These are phyloP conservation scores for Hyles vespertilio DNA, from an alignment of 1,140 invertebrate genomes.

Conservation along the genomic window DNA sequence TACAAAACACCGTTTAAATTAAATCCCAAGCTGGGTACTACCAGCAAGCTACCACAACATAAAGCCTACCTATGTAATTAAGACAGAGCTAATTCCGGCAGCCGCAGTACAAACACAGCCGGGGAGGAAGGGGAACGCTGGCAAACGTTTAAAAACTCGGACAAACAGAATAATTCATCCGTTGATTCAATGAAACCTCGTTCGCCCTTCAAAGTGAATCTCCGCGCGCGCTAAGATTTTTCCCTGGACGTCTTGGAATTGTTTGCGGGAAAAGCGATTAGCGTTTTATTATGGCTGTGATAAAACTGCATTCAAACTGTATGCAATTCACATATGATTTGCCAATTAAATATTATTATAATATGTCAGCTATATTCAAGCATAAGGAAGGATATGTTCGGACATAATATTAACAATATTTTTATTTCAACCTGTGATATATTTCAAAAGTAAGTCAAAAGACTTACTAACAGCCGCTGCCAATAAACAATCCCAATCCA, in stretches of 20 bases:
- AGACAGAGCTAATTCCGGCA: constrained; percentile 17
- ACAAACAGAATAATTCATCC: constrained; percentile 70
- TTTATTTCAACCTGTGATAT: too few species aligned
- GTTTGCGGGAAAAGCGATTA: constrained; percentile 10
- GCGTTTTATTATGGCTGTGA: constrained; percentile 1
- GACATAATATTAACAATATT: too few species aligned
- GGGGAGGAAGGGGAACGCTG: constrained; percentile 18
- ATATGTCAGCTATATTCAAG: too few species aligned
- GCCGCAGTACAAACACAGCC: constrained; percentile 33
- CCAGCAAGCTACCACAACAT: not conserved
- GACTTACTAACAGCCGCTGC: too few species aligned
- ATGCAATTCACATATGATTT: too few species aligned
- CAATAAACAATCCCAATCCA: too few species aligned
- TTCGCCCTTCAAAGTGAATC: constrained; percentile 42
- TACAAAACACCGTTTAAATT: too few species aligned
- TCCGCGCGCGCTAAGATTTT: constrained; percentile 45
- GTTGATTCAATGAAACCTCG: constrained; percentile 46
- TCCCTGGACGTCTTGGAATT: constrained; percentile 29
- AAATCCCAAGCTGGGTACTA: too few species aligned
- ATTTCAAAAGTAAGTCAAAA: too few species aligned
- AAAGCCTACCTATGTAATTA: constrained; percentile 10
- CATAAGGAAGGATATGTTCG: too few species aligned
- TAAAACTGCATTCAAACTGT: too few species aligned
- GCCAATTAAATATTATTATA: too few species aligned
- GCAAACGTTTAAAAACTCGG: constrained; percentile 54